phyloP scores from a whole-genome alignment of 2,797 vertebrate species.

The Neopelma chrysocephalum region DNA sequence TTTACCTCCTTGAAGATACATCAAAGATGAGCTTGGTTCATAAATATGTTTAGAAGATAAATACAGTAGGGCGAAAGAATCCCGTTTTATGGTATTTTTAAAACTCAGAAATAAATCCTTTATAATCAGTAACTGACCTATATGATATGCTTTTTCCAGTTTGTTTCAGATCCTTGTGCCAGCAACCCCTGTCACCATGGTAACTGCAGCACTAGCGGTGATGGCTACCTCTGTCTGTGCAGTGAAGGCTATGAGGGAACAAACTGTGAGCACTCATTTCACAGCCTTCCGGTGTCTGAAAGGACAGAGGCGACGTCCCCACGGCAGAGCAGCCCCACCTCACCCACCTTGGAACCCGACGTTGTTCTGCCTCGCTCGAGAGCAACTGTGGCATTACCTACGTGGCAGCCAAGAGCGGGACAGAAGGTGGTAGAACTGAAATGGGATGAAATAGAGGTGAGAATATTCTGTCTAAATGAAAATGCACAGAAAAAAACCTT shows the following conservation, averaged over 20 bases:
- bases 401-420: constrained; percentile 89
- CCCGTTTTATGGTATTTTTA: background rate
- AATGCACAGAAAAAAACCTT: background rate
- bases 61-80: background rate
- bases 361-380: constrained; percentile 70
- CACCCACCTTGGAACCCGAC: constrained; percentile 77
- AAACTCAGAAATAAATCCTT: background rate
- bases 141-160: constrained; percentile 78
- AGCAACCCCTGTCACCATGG: constrained; percentile 97
- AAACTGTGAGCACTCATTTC: constrained; percentile 81
- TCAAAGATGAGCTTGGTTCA: background rate
- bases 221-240: constrained; percentile 87
- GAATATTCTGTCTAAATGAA: background rate
- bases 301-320: constrained; percentile 71
- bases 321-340: constrained; percentile 28
- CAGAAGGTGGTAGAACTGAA: constrained; percentile 89
- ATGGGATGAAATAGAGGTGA: constrained; percentile 94
- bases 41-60: background rate
- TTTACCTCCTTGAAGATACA: background rate
- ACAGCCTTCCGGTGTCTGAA: constrained; percentile 68
- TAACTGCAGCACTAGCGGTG: constrained; percentile 86
- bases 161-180: constrained; percentile 90
- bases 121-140: constrained; percentile 57
- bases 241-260: constrained; percentile 85
- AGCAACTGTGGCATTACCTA: constrained; percentile 79